Evolutionary conservation across 2,888 invertebrate species (phyloP), one percentile per base, ranked within the genome.

Genomic region (Cryptus viduatorius): DNA sequence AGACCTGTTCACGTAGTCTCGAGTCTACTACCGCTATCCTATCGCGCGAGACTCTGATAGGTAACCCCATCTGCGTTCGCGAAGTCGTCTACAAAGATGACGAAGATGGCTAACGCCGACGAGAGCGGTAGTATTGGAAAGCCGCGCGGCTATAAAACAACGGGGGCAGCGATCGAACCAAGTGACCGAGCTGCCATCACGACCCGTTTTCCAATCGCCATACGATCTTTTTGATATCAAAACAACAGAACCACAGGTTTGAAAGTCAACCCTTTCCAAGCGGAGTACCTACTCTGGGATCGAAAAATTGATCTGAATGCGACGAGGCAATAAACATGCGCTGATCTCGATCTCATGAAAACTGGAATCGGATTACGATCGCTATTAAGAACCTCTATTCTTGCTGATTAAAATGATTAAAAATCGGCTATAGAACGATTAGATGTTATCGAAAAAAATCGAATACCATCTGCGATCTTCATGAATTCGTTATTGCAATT

Each of bases 91-190:
- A 68, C 37, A 75, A 50, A 37, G 59, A 69, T 42, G 77, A 75
- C 61, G 24, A 59, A 42, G 61, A 76, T 19, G 56, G 12, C 19
- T 10, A 56, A 56, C 19, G 56, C 10, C 56, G 59, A 67, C 79
- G 59, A 75, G 61, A 61, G 61, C 12, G 12, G 4, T 14, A 48
- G 14, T 14, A n/a, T 61, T 12, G 31, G 29, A n/a, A 5, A 61
- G 61, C 14, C 31, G 12, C n/a, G 87, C 24, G 24, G 83, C 59
- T 77, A 83, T 82, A 87, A 89, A 88, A 89, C 87, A 89, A 89
- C 89, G 87, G 87, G 87, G 88, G 75, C 86, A 83, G 86, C 88
- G 89, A 90, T 89, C 90, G 90, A 69, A 77, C 76, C 85, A 56
- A 50, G 46, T 69, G 67, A 84, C 84, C 69, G 84, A 86, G 85